Evolutionary conservation across 1,140 invertebrate genomes (phyloP).

Genomic region (Drosophila ambigua): DNA sequence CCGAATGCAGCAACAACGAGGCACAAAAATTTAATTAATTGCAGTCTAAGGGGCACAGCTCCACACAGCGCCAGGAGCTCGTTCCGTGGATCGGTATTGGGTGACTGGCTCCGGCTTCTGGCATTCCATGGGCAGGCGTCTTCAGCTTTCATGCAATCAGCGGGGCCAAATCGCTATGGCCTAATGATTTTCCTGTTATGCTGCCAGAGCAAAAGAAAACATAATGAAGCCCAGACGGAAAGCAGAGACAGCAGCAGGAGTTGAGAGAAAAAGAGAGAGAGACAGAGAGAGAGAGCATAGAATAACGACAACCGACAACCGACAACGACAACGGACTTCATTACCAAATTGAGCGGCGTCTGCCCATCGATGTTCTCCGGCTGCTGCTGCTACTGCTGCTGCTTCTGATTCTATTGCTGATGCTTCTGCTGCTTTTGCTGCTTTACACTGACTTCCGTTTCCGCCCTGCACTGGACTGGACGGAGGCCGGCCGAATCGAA

Average conservation of each 20-base stretch:
- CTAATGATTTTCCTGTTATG: conserved; percentile 81
- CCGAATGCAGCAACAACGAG: conserved; percentile 28
- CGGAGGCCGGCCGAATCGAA: conserved; percentile 17
- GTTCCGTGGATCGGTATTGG: not conserved
- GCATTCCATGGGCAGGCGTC: conserved; percentile 17
- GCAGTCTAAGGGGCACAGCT: conserved; percentile 51
- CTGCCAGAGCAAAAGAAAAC: conserved; percentile 63
- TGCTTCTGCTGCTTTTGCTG: not conserved
- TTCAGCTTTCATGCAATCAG: conserved; percentile 60
- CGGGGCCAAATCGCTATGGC: conserved; percentile 73
- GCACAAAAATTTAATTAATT: conserved; percentile 78
- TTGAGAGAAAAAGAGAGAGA: not conserved
- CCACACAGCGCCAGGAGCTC: conserved; percentile 5
- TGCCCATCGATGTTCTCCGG: conserved; percentile 45
- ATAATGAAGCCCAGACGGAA: conserved; percentile 61
- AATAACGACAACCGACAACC: conserved; percentile 9
- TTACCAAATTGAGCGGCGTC: conserved; percentile 79
- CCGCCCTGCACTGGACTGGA: conserved; percentile 64
- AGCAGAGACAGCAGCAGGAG: conserved; percentile 24
- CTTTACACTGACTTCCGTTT: conserved; percentile 70
- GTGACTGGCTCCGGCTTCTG: not conserved
- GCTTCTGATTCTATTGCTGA: conserved; percentile 16
- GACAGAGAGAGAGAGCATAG: conserved; percentile 12
- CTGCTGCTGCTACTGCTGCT: conserved; percentile 41
- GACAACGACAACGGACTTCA: conserved; percentile 68